phyloP scores from a whole-genome alignment of 2,888 invertebrate species.

The Mechanitis mazaeus region DNA sequence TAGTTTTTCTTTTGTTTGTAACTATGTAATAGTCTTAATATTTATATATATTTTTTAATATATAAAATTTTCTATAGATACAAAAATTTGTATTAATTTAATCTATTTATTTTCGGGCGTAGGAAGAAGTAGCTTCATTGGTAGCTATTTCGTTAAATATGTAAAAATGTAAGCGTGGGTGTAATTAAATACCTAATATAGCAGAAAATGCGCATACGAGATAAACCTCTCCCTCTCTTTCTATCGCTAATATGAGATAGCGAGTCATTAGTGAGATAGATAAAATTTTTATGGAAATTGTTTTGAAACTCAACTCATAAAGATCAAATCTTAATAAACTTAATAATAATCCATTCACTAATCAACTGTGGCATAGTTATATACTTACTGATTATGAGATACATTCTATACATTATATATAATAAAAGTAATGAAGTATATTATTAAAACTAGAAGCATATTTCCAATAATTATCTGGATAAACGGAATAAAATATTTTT shows the following conservation, averaged over 20 bases:
- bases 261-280: slow-evolving; percentile 17
- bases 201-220: slow-evolving; percentile 9
- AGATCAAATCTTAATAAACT: slow-evolving; percentile 13
- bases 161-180: slow-evolving; percentile 24
- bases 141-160: slow-evolving; percentile 22
- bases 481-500: too few species aligned
- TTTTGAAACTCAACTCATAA: slow-evolving; percentile 16
- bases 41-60: too few species aligned
- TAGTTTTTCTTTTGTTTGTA: too few species aligned
- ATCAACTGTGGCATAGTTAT: background rate
- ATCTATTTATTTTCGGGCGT: background rate
- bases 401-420: too few species aligned
- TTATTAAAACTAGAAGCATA: too few species aligned
- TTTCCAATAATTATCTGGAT: too few species aligned
- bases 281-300: slow-evolving; percentile 21
- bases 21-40: too few species aligned
- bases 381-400: background rate
- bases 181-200: slow-evolving; percentile 27
- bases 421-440: too few species aligned
- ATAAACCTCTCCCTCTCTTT: slow-evolving; percentile 11
- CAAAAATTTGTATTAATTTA: background rate
- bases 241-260: slow-evolving; percentile 12
- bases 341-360: background rate
- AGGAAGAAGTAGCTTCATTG: slow-evolving; percentile 2
- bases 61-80: too few species aligned